A percentile compares a stretch with the other conserved stretches of the same genome.
These are phyloP conservation scores for Drosophila serrata DNA, from an alignment of 1,140 invertebrate genomes.

Conservation along the genomic window DNA sequence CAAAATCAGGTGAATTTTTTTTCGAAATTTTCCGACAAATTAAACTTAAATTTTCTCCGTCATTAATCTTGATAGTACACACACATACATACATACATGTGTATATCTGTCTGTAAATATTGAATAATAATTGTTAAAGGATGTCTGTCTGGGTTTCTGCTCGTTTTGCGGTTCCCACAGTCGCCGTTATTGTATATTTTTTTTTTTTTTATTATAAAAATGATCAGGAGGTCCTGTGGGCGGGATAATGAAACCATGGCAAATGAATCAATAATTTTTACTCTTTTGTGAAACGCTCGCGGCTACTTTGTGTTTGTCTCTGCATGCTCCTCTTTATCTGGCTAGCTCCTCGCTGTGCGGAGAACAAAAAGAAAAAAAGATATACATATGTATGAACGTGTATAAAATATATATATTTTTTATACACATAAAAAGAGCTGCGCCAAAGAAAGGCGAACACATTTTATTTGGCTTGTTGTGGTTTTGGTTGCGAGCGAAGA, in stretches of 20 bases:
- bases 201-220: conserved; percentile 16
- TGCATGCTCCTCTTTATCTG: neutral
- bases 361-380: conserved; percentile 32
- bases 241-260: conserved; percentile 47
- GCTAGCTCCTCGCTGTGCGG: neutral
- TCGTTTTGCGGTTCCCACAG: conserved; percentile 16
- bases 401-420: conserved; percentile 15
- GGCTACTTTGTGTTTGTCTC: conserved; percentile 69
- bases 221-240: conserved; percentile 31
- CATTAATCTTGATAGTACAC: conserved; percentile 40
- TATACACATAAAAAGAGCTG: conserved; percentile 24
- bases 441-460: conserved; percentile 59
- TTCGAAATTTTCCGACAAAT: conserved; percentile 46
- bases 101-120: conserved; percentile 40
- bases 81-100: too few species aligned
- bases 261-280: conserved; percentile 72
- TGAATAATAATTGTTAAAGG: conserved; percentile 55
- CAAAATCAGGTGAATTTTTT: conserved; percentile 26
- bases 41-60: conserved; percentile 40
- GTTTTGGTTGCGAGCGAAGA: conserved; percentile 48
- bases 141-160: conserved; percentile 31
- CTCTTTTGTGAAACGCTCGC: conserved; percentile 66
- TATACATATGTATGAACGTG: neutral
- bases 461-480: conserved; percentile 80
- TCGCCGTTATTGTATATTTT: conserved; percentile 4